Percentiles rank a stretch among this genome's conserved stretches.
Conservation (phyloP, 2,888 invertebrate genomes). For the Cheilosia scutellata region DNA sequence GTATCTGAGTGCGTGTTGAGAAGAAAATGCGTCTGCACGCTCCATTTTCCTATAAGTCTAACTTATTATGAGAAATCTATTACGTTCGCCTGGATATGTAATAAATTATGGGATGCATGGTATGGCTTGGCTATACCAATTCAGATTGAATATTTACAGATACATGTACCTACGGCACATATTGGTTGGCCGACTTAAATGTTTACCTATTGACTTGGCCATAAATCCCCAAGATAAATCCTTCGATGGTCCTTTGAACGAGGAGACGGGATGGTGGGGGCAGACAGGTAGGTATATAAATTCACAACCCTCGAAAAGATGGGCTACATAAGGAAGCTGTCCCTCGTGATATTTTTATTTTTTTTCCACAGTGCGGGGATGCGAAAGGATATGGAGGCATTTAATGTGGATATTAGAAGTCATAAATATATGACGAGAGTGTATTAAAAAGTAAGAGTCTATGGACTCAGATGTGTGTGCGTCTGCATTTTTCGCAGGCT, state of each 20-base stretch:
- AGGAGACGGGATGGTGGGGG: no score
- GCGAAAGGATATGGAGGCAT: constrained; percentile 17
- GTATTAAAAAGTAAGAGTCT: constrained; percentile 73
- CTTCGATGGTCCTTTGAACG: constrained; percentile 54
- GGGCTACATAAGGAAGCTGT: constrained; percentile 23
- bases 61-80: constrained; percentile 56
- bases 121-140: neutral
- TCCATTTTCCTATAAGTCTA: constrained; percentile 18
- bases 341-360: neutral
- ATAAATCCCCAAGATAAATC: constrained; percentile 64
- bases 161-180: constrained; percentile 10
- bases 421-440: constrained; percentile 61
- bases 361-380: neutral
- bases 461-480: constrained; percentile 49
- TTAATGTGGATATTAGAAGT: constrained; percentile 43
- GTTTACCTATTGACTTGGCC: constrained; percentile 67
- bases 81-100: constrained; percentile 39
- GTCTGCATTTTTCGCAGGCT: constrained; percentile 56
- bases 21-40: neutral
- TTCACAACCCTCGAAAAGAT: neutral
- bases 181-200: constrained; percentile 47
- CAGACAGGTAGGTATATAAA: constrained; percentile 1
- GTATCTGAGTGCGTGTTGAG: constrained; percentile 8
- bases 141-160: constrained; percentile 53
- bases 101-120: constrained; percentile 48